phyloP scores from a whole-genome alignment of 2,113 vertebrate genomes.

The Misgurnus anguillicaudatus region DNA sequence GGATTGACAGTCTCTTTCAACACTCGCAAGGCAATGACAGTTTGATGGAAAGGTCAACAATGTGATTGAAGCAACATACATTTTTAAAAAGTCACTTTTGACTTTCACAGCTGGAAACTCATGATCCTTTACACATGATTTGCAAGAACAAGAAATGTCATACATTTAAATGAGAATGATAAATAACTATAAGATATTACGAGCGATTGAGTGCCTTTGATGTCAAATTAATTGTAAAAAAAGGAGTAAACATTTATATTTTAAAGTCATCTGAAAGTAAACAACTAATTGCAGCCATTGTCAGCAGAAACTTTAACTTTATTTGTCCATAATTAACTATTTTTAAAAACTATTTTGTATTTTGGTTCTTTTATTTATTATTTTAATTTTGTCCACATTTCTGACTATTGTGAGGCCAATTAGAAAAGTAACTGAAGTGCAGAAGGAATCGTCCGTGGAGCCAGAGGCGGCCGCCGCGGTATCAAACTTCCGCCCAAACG shows the following conservation, averaged over 20 bases:
- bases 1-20: conserved; percentile 23
- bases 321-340: conserved; percentile 3
- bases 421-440: neutral
- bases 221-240: conserved; percentile 14
- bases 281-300: neutral
- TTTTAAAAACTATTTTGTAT: too few relatives aligned
- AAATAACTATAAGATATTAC: conserved; percentile 19
- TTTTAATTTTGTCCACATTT: too few relatives aligned
- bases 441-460: too few relatives aligned
- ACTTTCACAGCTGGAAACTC: conserved; percentile 35
- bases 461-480: too few relatives aligned
- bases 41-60: conserved; percentile 13
- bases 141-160: conserved; percentile 35
- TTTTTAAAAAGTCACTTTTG: neutral
- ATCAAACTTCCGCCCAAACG: too few relatives aligned
- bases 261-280: conserved; percentile 42
- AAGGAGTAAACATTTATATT: neutral
- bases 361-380: too few relatives aligned
- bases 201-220: conserved; percentile 31
- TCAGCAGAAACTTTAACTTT: conserved; percentile 6
- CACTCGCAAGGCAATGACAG: conserved; percentile 7
- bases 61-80: neutral
- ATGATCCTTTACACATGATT: too few relatives aligned
- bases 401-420: neutral
- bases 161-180: conserved; percentile 40